A percentile compares a stretch with the other conserved stretches of the same genome.
phyloP scores from a whole-genome alignment of 2,888 invertebrate genomes.

The Pandemis cinnamomeana region DNA sequence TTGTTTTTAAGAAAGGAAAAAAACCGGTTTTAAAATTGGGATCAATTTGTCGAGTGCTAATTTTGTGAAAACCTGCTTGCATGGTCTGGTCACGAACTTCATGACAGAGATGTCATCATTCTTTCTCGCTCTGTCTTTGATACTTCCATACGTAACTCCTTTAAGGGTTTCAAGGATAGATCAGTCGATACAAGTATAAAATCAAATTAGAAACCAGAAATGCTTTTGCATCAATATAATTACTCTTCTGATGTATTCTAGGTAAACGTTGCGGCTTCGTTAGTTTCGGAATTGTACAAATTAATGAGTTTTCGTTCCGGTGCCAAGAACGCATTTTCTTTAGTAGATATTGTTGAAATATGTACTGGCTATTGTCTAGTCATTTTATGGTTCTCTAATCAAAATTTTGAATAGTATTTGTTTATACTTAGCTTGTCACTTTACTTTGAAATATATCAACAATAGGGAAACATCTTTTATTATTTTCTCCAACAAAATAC shows the following conservation, averaged over 20 bases:
- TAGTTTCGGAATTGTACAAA: conserved; percentile 31
- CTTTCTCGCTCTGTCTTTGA: background rate
- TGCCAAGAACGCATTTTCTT: conserved; percentile 49
- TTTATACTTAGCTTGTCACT: no score
- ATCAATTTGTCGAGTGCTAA: conserved; percentile 37
- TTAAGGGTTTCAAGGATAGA: background rate
- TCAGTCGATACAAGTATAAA: background rate
- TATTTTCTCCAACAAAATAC: no score
- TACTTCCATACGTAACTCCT: background rate
- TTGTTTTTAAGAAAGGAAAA: background rate
- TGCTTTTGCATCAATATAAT: conserved; percentile 18
- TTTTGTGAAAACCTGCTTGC: conserved; percentile 34
- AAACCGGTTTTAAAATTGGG: conserved; percentile 38
- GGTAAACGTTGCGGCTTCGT: conserved; percentile 25
- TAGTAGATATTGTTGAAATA: no score
- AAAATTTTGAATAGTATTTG: no score
- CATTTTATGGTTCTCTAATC: no score
- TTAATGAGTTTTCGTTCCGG: conserved; percentile 44
- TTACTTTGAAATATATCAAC: no score
- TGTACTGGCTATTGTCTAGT: no score
- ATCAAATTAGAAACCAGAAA: background rate
- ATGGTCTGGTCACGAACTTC: conserved; percentile 13
- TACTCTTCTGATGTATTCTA: conserved; percentile 23
- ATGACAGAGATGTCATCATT: background rate
- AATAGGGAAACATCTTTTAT: no score